These are phyloP conservation scores for Poecilia velifera DNA, from an alignment of 2,797 vertebrate genomes.

Conservation along the genomic window DNA sequence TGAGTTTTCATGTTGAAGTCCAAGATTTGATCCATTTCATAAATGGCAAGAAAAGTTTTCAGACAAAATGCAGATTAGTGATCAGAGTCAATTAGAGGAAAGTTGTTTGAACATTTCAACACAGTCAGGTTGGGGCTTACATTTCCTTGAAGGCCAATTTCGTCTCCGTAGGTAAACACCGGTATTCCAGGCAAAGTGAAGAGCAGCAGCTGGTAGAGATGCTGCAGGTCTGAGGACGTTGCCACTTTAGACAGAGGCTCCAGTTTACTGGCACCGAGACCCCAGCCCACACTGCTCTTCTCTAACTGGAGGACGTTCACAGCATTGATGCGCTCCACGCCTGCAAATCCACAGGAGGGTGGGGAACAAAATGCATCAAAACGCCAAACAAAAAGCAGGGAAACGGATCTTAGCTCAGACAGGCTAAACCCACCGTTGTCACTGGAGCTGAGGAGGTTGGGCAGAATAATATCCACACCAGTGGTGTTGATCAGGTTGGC, in stretches of 20 bases:
- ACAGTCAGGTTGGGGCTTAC: slow-evolving; percentile 35
- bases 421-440: slow-evolving; percentile 19
- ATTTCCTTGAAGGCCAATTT: slow-evolving; percentile 81
- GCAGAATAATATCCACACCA: slow-evolving; percentile 74
- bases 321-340: slow-evolving; percentile 26
- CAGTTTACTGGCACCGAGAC: slow-evolving; percentile 56
- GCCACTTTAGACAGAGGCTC: slow-evolving; percentile 67
- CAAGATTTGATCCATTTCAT: neutral
- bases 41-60: neutral
- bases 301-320: slow-evolving; percentile 60
- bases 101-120: neutral
- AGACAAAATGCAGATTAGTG: neutral
- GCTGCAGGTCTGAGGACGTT: slow-evolving; percentile 47
- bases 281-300: slow-evolving; percentile 72
- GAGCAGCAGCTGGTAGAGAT: slow-evolving; percentile 85
- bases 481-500: slow-evolving; percentile 68
- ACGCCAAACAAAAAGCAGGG: neutral
- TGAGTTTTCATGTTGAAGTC: neutral
- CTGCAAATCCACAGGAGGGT: slow-evolving; percentile 21
- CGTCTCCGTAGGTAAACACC: slow-evolving; percentile 87
- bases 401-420: neutral
- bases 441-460: slow-evolving; percentile 58
- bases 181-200: slow-evolving; percentile 90
- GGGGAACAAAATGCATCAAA: neutral
- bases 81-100: neutral